phyloP scores from a whole-genome alignment of 2,888 invertebrate species.

The Mythimna ferrago region DNA sequence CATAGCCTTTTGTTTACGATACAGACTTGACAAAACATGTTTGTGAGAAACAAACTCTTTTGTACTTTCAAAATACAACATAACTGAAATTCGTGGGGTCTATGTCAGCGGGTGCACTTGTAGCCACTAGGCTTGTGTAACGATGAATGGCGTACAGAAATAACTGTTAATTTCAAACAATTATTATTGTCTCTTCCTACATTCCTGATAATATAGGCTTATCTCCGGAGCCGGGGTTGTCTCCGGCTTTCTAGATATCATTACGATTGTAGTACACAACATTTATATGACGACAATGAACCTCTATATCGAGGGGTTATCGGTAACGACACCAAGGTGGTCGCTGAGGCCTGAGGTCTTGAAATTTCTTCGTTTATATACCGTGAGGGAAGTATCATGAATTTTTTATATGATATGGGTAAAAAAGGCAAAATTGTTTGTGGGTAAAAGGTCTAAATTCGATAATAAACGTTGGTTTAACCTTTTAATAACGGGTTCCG shows the following conservation, averaged over 20 bases:
- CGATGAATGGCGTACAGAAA: conserved; percentile 7
- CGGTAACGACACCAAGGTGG: conserved; percentile 68
- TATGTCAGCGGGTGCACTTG: neutral
- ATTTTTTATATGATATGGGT: conserved; percentile 6
- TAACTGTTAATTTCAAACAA: conserved; percentile 3
- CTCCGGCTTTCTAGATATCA: conserved; percentile 62
- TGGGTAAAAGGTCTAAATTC: neutral
- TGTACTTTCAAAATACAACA: neutral
- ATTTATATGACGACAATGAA: conserved; percentile 75
- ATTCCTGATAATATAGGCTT: conserved; percentile 33
- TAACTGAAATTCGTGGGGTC: neutral
- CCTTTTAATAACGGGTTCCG: neutral
- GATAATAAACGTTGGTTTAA: conserved; percentile 1
- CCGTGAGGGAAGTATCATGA: conserved; percentile 4
- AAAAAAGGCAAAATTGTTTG: neutral
- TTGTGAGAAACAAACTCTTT: neutral
- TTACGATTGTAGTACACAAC: conserved; percentile 34
- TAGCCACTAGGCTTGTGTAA: neutral
- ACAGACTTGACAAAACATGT: neutral
- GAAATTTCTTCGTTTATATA: conserved; percentile 50
- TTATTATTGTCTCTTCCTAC: conserved; percentile 24
- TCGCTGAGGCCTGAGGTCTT: conserved; percentile 63
- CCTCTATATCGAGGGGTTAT: conserved; percentile 75
- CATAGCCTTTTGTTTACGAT: neutral
- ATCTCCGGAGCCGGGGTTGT: conserved; percentile 42